These are phyloP conservation scores for Acanthosoma haemorrhoidale DNA, from an alignment of 2,888 invertebrate genomes.

Conservation along the genomic window DNA sequence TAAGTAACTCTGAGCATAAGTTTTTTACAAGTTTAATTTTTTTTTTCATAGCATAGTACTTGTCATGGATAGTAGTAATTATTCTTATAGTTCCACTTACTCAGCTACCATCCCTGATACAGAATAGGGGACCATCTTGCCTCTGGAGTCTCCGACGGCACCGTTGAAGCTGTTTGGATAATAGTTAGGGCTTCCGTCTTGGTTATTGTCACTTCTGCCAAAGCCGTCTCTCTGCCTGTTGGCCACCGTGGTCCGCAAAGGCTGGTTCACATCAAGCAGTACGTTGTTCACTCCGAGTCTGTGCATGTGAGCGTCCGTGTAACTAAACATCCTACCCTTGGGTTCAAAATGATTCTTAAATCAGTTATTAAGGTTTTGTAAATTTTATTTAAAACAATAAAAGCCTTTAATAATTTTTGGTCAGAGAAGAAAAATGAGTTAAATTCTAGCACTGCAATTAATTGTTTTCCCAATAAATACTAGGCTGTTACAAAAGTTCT, in stretches of 20 bases:
- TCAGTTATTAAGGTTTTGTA: too few relatives aligned
- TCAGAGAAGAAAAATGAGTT: too few relatives aligned
- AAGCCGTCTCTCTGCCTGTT: constrained; percentile 90
- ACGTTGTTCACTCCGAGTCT: constrained; percentile 85
- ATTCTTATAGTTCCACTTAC: neutral
- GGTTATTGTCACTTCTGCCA: constrained; percentile 65
- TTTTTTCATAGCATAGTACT: too few relatives aligned
- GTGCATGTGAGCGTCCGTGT: constrained; percentile 86
- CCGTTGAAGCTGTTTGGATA: constrained; percentile 84
- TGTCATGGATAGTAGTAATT: too few relatives aligned
- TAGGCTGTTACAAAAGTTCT: too few relatives aligned
- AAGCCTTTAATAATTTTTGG: too few relatives aligned
- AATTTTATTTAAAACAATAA: too few relatives aligned
- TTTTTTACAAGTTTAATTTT: too few relatives aligned
- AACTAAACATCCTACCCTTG: constrained; percentile 79
- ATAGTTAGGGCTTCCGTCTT: constrained; percentile 87
- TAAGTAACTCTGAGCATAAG: too few relatives aligned
- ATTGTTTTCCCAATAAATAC: too few relatives aligned
- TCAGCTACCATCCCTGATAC: constrained; percentile 8
- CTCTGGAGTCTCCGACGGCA: neutral
- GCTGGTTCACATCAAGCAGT: constrained; percentile 92
- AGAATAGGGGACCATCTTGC: constrained; percentile 7
- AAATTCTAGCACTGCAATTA: too few relatives aligned
- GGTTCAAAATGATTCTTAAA: constrained; percentile 2
- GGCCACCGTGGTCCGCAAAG: constrained; percentile 53